Conservation (phyloP, 92 coral and sea anemone genomes). For the Virgularia gustaviana region DNA sequence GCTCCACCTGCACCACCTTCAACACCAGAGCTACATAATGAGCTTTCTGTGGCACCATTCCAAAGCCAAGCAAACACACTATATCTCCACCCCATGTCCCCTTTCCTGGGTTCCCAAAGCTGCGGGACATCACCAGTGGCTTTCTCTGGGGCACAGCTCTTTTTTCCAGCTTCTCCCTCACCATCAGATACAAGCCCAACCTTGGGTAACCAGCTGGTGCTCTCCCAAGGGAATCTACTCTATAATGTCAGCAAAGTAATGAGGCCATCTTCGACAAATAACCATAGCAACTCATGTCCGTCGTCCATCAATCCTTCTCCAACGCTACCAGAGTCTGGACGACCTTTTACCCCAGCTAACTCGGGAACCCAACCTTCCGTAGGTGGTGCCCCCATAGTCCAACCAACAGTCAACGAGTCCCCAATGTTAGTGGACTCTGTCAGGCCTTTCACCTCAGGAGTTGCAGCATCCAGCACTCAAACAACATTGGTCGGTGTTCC, state of each 20-base stretch:
- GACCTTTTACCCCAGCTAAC: not conserved
- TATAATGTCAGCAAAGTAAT: slow-evolving; percentile 1
- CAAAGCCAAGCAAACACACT: slow-evolving; percentile 18
- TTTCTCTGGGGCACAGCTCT: slow-evolving; percentile 7
- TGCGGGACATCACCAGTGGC: slow-evolving; percentile 17
- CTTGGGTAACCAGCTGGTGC: not conserved
- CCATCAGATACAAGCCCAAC: not conserved
- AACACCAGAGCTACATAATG: slow-evolving; percentile 21
- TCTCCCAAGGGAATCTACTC: slow-evolving; percentile 2
- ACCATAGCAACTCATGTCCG: slow-evolving; percentile 30
- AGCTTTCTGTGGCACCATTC: slow-evolving; percentile 4
- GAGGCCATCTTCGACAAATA: not conserved
- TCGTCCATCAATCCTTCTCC: slow-evolving; percentile 25
- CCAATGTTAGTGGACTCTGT: too few species aligned
- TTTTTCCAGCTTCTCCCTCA: slow-evolving; percentile 16
- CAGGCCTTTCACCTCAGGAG: too few species aligned
- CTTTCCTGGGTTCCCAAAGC: slow-evolving; percentile 7
- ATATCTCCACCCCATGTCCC: slow-evolving; percentile 7
- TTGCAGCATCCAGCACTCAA: too few species aligned
- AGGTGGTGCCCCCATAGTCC: too few species aligned
- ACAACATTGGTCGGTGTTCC: too few species aligned
- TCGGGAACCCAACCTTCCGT: slow-evolving; percentile 5
- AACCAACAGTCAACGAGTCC: too few species aligned
- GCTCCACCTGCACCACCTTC: slow-evolving; percentile 27
- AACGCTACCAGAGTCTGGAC: not conserved